phyloP scores from a whole-genome alignment of 2,797 vertebrate genomes.

The Crocodylus rhombifer region DNA sequence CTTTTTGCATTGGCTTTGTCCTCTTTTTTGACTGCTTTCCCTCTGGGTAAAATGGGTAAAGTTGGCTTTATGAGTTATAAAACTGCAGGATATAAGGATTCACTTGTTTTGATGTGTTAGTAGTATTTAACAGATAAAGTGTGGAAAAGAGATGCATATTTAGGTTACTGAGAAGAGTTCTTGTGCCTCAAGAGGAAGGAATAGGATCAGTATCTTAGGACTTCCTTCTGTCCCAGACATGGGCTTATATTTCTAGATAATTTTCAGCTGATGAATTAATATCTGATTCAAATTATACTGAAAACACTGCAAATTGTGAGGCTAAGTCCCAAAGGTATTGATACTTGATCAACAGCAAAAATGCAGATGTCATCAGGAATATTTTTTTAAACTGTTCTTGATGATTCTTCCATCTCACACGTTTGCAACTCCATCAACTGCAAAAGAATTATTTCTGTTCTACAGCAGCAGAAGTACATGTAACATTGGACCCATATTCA shows the following conservation, averaged over 20 bases:
- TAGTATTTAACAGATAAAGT: constrained; percentile 75
- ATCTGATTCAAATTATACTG: constrained; percentile 26
- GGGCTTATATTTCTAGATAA: constrained; percentile 44
- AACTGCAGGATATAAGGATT: constrained; percentile 63
- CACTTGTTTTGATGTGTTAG: constrained; percentile 66
- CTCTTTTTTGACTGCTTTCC: constrained; percentile 57
- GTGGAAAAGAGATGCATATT: constrained; percentile 68
- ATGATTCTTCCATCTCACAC: background rate
- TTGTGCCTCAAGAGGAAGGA: constrained; percentile 64
- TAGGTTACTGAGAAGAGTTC: constrained; percentile 71
- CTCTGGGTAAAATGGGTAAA: constrained; percentile 52
- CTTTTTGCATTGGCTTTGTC: constrained; percentile 59
- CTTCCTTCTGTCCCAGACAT: constrained; percentile 32
- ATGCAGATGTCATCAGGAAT: background rate
- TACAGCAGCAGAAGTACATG: background rate
- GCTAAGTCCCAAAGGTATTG: background rate
- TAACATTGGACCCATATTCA: background rate
- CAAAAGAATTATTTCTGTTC: background rate
- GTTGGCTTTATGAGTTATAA: constrained; percentile 62
- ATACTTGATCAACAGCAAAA: background rate
- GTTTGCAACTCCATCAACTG: fast-evolving
- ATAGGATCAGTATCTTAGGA: constrained; percentile 60
- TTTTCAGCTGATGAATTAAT: background rate
- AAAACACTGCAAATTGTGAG: background rate
- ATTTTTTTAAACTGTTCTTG: background rate